Base-by-base conservation (phyloP, 1,140 invertebrate species). In the Macrotrachela quadricornifera region DNA sequence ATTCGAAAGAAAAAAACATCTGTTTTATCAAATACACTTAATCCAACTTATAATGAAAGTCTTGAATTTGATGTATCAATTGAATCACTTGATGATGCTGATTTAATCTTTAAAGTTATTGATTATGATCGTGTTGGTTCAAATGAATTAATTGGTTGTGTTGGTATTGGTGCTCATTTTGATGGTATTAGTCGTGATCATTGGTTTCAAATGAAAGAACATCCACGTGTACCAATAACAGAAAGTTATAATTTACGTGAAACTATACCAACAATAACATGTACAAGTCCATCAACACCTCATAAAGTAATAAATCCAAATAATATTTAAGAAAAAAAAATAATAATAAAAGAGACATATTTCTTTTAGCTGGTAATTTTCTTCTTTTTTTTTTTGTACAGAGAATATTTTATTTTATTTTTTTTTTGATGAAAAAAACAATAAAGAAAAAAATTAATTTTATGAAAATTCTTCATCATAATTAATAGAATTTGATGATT, bases 111-210 rank as follows among this genome's bases (percentile, higher is more conserved):
- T 44, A 85, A 85, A 74, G 80, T 86, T 49, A 81, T 87, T 57
- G 84, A 87, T 69, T 86, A 86, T 62, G 83, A 87, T 68, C 79
- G 83, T 63, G 83, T 87, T 59, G 82, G 83, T 10, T 78, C 80
- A 21, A 84, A 86, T 63, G 83, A 86, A 63, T 69, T 85, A 44
- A 81, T 86, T 72, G 83, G 83, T 10, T 83, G 80, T 63, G 79
- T 79, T 30, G 80, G 78, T 4, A 79, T 86, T 49, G 83, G 83
- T 1, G 77, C 79, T 1, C 76, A 74, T 49, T 77, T 79, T 58
- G 79, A 81, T 49, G 81, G 82, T 14, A 75, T 81, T 11, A 83
- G 83, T 3, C 74, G 80, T 45, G 81, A 85, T 62, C 84, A 88
- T 63, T 88, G 85, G 85, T 73, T 80, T 50, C 80, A 84, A 66